Conservation (phyloP, 2,888 invertebrate species). For the Caenorhabditis sulstoni region DNA sequence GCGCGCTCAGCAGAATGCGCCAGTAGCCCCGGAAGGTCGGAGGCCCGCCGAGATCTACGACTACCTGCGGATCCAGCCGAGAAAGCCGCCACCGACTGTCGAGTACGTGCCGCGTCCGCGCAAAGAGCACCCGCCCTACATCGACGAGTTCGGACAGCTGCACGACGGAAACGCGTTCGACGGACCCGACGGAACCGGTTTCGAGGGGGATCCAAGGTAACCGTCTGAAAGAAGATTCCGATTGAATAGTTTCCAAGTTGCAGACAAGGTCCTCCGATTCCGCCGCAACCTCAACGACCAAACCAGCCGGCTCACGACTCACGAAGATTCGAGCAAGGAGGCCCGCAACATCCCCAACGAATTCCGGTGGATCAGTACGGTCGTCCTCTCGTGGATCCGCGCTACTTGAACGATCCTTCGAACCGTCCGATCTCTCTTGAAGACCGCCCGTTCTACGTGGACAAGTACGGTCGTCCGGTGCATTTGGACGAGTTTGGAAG, state of each 20-base stretch:
- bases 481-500: conserved; percentile 45
- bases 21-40: conserved; percentile 52
- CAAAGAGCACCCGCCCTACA: conserved; percentile 52
- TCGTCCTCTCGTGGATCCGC: conserved; percentile 61
- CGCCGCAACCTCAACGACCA: conserved; percentile 54
- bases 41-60: conserved; percentile 72
- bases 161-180: conserved; percentile 46
- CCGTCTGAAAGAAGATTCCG: neutral
- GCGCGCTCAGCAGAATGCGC: conserved; percentile 47
- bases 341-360: conserved; percentile 49
- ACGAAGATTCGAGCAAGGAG: conserved; percentile 62
- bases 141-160: conserved; percentile 59
- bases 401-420: conserved; percentile 62
- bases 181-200: conserved; percentile 18
- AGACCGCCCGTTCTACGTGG: conserved; percentile 52
- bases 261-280: conserved; percentile 34
- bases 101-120: conserved; percentile 53
- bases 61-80: conserved; percentile 73
- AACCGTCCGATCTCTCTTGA: conserved; percentile 56
- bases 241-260: neutral
- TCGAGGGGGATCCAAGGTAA: conserved; percentile 24
- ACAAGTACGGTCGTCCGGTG: conserved; percentile 53
- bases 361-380: conserved; percentile 67
- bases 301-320: conserved; percentile 46
- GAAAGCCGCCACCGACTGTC: conserved; percentile 54